Evolutionary conservation across 2,113 vertebrate species (phyloP).

Genomic region (human (Homo sapiens)): GRCh38 chr4:147249501-147250000

Average conservation of each 20-base stretch:
- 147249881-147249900: neutral
- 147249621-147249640: neutral
- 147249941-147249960: neutral
- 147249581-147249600: neutral
- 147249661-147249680: neutral
- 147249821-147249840: neutral
- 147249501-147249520: neutral
- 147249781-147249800: neutral
- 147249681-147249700: neutral
- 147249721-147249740: neutral
- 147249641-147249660: neutral
- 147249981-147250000: neutral
- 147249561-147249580: neutral
- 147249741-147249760: neutral
- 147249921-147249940: neutral
- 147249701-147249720: neutral
- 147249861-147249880: neutral
- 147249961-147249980: neutral
- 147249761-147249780: neutral
- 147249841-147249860: neutral
- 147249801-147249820: neutral
- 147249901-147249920: neutral
- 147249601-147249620: neutral
- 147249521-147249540: neutral
- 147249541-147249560: neutral